A percentile compares a stretch with the other conserved stretches of the same genome.
Evolutionary conservation across 2,113 vertebrate genomes (phyloP).

Genomic region (Eulemur rufifrons): DNA sequence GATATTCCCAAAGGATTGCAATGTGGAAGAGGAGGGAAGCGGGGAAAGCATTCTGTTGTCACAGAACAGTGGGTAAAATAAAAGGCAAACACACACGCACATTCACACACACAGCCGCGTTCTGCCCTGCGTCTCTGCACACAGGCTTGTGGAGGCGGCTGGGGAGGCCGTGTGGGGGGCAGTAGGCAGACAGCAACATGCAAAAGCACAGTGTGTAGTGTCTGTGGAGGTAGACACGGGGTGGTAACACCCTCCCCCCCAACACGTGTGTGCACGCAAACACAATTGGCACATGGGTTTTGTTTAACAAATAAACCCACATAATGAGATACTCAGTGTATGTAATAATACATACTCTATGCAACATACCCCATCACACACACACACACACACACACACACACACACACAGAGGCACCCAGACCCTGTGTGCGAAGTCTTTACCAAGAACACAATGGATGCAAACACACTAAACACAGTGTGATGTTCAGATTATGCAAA

Average conservation of each 20-base stretch:
- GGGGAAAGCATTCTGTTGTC: slow-evolving; percentile 72
- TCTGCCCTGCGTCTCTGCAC: slow-evolving; percentile 59
- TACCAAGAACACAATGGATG: background rate
- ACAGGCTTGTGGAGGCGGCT: slow-evolving; percentile 30
- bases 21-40: slow-evolving; percentile 77
- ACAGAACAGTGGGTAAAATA: slow-evolving; percentile 73
- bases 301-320: slow-evolving; percentile 59
- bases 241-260: background rate
- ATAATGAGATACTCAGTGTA: background rate
- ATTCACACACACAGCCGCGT: slow-evolving; percentile 14
- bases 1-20: slow-evolving; percentile 86
- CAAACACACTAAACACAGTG: background rate
- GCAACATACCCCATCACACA: background rate
- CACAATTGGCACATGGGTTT: slow-evolving; percentile 11
- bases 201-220: slow-evolving; percentile 1
- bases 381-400: background rate
- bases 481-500: background rate
- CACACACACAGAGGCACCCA: background rate
- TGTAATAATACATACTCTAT: background rate
- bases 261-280: background rate
- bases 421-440: background rate
- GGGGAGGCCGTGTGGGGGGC: background rate
- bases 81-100: slow-evolving; percentile 65
- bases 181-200: background rate
- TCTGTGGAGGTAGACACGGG: slow-evolving; percentile 33